Evolutionary conservation across 1,140 invertebrate species (phyloP).

Genomic region (Leptonema lineaticorne): DNA sequence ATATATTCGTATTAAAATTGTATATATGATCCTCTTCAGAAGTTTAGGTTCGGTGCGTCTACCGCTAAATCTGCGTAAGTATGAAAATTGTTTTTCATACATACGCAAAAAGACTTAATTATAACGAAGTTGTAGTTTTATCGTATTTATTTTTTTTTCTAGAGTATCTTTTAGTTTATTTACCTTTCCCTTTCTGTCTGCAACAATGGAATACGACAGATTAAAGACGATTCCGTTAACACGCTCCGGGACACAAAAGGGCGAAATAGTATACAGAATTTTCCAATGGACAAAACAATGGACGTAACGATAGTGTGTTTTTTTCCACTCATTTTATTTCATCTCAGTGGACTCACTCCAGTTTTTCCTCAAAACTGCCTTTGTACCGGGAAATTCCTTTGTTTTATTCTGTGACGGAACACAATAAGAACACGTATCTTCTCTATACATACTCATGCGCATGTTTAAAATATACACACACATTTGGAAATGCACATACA

Average conservation of each 20-base stretch:
- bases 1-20: no score
- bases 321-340: no score
- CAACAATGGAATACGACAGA: constrained; percentile 10
- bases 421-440: constrained; percentile 5
- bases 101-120: no score
- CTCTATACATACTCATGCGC: no score
- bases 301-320: constrained; percentile 17
- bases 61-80: not conserved
- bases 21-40: no score
- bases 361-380: not conserved
- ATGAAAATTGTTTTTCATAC: no score
- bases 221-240: constrained; percentile 29
- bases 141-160: no score
- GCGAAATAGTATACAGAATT: constrained; percentile 21
- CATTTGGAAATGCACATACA: not conserved
- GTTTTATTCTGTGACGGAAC: constrained; percentile 22
- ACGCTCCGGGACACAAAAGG: constrained; percentile 15
- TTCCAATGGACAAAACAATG: constrained; percentile 27
- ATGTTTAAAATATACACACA: not conserved
- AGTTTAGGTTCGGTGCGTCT: no score
- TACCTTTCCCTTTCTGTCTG: not conserved
- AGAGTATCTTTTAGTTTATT: no score
- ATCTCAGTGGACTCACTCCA: no score
- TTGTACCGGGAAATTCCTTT: constrained; percentile 22
- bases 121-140: no score